These are phyloP conservation scores for Lycophotia porphyrea DNA, from an alignment of 2,888 invertebrate species.

Conservation along the genomic window DNA sequence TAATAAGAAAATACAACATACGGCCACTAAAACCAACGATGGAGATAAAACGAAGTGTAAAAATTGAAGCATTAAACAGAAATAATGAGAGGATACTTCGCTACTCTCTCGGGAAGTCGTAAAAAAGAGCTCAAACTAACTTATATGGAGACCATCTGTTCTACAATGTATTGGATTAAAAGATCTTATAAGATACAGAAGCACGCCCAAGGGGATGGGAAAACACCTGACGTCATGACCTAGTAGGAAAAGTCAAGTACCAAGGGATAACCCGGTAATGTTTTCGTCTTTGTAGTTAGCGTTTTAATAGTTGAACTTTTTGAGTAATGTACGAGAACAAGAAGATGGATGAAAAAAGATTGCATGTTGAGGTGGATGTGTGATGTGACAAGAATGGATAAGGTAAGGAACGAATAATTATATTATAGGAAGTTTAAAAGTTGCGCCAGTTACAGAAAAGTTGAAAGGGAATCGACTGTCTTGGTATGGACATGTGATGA, in stretches of 20 bases:
- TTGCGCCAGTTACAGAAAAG: no score
- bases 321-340: no score
- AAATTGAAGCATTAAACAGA: conserved; percentile 48
- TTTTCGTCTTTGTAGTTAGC: background rate
- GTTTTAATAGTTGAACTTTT: background rate
- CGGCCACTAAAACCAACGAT: conserved; percentile 14
- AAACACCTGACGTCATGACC: conserved; percentile 17
- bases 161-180: conserved; percentile 51
- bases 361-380: no score
- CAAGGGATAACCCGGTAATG: background rate
- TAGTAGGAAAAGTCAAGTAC: conserved; percentile 14
- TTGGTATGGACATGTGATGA: no score
- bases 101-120: conserved; percentile 54
- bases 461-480: no score
- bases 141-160: conserved; percentile 56
- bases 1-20: conserved; percentile 6
- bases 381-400: no score
- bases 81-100: conserved; percentile 51
- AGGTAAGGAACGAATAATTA: no score
- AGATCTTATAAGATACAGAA: conserved; percentile 26
- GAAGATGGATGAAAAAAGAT: no score
- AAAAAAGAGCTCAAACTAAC: conserved; percentile 55
- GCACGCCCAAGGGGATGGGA: conserved; percentile 24
- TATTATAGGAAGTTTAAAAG: no score
- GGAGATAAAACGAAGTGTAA: conserved; percentile 30